phyloP scores from a whole-genome alignment of 2,113 vertebrate species.

The Sylvilagus bachmani region DNA sequence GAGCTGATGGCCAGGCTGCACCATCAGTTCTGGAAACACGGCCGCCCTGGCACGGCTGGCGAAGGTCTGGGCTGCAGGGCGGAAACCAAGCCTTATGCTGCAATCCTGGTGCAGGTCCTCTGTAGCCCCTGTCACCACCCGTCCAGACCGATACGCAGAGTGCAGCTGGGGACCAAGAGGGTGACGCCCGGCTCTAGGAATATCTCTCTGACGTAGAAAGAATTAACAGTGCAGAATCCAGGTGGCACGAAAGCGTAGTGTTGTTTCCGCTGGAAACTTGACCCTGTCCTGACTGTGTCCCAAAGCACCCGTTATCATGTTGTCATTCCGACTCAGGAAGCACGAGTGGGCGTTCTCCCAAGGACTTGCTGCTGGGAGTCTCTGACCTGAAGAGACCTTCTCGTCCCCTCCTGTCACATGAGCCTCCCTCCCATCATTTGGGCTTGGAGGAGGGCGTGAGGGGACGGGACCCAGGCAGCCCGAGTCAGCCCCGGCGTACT shows the following conservation, averaged over 20 bases:
- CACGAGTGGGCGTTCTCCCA: neutral
- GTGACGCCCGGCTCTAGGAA: neutral
- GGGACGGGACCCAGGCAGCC: neutral
- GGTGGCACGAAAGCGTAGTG: neutral
- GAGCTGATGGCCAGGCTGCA: neutral
- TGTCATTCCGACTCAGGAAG: constrained; percentile 21
- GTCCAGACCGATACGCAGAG: neutral
- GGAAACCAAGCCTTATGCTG: constrained; percentile 15
- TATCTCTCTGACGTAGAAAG: neutral
- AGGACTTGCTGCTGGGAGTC: constrained; percentile 12
- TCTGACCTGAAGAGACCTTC: neutral
- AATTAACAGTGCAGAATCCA: neutral
- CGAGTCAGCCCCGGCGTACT: neutral
- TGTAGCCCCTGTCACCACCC: neutral
- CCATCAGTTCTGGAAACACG: neutral
- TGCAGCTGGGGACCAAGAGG: neutral
- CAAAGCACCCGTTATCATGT: neutral
- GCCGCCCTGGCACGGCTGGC: neutral
- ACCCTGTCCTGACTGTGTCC: neutral
- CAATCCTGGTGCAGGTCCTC: neutral
- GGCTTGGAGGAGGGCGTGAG: neutral
- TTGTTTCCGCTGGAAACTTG: neutral
- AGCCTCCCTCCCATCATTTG: neutral
- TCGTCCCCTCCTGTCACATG: neutral
- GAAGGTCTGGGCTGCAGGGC: neutral